phyloP scores from a whole-genome alignment of 1,140 invertebrate genomes.

The Saxidomus purpurata region DNA sequence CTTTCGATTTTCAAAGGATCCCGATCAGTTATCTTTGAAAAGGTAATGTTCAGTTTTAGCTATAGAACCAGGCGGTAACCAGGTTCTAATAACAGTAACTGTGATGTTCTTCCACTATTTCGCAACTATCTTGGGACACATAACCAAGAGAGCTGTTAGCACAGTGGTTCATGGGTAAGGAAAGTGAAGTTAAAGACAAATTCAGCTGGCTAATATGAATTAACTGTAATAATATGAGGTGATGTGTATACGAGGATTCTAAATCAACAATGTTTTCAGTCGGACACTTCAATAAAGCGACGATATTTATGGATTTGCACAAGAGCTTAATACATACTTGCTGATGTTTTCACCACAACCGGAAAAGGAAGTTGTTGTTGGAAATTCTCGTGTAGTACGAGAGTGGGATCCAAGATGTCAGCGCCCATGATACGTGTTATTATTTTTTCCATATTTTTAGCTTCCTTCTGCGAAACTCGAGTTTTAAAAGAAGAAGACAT shows the following conservation, averaged over 20 bases:
- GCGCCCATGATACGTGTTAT: slow-evolving; percentile 45
- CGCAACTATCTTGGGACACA: neutral
- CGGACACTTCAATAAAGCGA: neutral
- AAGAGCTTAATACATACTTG: neutral
- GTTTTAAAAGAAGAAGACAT: slow-evolving; percentile 15
- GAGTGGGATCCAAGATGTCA: slow-evolving; percentile 37
- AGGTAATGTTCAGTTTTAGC: slow-evolving; percentile 9
- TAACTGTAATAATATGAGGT: no score
- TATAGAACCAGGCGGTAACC: neutral
- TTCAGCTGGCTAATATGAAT: no score
- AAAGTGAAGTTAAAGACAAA: no score
- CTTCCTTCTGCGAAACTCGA: neutral
- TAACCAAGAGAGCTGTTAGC: neutral
- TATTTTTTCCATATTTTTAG: slow-evolving; percentile 20
- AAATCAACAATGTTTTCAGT: no score
- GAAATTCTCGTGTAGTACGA: neutral
- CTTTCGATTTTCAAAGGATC: no score
- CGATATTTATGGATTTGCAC: neutral
- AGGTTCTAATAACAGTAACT: neutral
- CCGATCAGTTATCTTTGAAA: no score
- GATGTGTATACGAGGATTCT: no score
- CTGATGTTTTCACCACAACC: slow-evolving; percentile 36
- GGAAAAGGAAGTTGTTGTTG: slow-evolving; percentile 12
- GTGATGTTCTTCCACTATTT: neutral
- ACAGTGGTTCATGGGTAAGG: no score